These are phyloP conservation scores for Holothuria leucospilota DNA, from an alignment of 53 echinoderm and acorn worm species.

Conservation along the genomic window DNA sequence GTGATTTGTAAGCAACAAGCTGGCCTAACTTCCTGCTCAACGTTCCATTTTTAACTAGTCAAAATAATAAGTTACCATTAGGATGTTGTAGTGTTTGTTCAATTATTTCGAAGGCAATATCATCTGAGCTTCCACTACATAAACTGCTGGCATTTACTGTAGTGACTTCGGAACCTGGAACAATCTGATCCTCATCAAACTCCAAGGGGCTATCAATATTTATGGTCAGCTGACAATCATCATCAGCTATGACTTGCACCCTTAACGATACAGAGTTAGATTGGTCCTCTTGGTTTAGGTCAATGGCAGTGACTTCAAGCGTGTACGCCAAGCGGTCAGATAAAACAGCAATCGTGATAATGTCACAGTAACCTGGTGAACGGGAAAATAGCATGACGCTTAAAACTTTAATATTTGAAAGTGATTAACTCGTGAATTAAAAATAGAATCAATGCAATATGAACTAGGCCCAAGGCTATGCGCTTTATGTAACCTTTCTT, in stretches of 20 bases:
- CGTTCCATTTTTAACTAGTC: too few relatives aligned
- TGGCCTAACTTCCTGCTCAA: too few relatives aligned
- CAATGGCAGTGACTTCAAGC: not conserved
- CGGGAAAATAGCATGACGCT: not conserved
- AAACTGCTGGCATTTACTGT: not conserved
- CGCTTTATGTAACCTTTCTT: too few relatives aligned
- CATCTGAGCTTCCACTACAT: not conserved
- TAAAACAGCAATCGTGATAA: conserved; percentile 14
- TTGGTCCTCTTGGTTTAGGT: not conserved
- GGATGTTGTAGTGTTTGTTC: conserved; percentile 14
- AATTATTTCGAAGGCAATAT: not conserved
- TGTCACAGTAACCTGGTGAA: conserved; percentile 5
- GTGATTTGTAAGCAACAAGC: too few relatives aligned
- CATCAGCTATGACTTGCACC: not conserved
- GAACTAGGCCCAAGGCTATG: too few relatives aligned
- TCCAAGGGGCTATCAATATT: not conserved
- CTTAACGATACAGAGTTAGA: not conserved
- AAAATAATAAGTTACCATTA: not conserved
- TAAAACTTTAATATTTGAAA: too few relatives aligned
- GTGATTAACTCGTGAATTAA: too few relatives aligned
- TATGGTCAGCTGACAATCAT: not conserved
- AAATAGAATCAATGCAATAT: too few relatives aligned
- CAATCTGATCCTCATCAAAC: conserved; percentile 9
- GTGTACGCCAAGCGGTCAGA: not conserved
- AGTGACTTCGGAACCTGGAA: not conserved